phyloP scores from a whole-genome alignment of 92 coral and sea anemone genomes.

The Muricea muricata region DNA sequence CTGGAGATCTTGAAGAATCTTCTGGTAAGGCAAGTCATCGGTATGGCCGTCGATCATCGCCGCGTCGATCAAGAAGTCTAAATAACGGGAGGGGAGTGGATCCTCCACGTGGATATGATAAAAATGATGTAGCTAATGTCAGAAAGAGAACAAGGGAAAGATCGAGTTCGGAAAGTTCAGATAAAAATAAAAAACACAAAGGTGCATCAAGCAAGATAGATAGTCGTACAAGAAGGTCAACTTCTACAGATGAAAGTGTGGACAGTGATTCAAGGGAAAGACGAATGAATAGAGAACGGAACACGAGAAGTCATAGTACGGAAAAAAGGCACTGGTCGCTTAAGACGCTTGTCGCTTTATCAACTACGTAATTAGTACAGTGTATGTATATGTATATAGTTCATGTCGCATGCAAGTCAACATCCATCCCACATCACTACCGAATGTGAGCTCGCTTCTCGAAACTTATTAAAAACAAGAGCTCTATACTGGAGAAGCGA shows the following conservation, averaged over 20 bases:
- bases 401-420: not conserved
- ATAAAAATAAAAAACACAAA: not conserved
- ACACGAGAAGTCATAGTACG: not conserved
- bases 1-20: not conserved
- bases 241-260: not conserved
- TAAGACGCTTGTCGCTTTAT: not conserved
- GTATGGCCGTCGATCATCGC: not conserved
- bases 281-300: constrained; percentile 17
- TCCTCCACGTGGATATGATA: not conserved
- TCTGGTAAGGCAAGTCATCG: not conserved
- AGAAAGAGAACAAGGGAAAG: constrained; percentile 14
- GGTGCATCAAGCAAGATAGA: not conserved
- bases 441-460: not conserved
- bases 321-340: constrained; percentile 1
- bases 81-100: not conserved
- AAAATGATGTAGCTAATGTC: not conserved
- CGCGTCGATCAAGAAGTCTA: not conserved
- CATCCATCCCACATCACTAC: not conserved
- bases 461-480: no score
- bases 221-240: not conserved
- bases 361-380: not conserved
- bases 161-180: constrained; percentile 16
- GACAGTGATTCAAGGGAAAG: not conserved
- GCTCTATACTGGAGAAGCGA: no score
- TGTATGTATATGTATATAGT: not conserved